These are phyloP conservation scores for Drosophila rhopaloa DNA, from an alignment of 1,140 invertebrate genomes.

Conservation along the genomic window DNA sequence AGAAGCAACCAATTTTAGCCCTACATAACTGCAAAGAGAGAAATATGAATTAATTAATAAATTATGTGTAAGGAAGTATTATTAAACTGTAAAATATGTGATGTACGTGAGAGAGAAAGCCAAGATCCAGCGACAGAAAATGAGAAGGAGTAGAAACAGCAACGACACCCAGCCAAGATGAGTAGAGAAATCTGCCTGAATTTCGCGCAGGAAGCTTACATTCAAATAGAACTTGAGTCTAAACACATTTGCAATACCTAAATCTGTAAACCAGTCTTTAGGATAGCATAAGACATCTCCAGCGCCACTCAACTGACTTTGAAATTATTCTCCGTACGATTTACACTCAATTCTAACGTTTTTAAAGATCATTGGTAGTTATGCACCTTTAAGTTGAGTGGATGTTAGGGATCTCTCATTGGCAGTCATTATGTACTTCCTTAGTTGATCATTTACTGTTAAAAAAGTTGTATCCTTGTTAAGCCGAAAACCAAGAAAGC, in stretches of 20 bases:
- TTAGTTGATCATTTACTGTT: conserved; percentile 24
- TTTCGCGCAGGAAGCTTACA: conserved; percentile 13
- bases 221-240: conserved; percentile 21
- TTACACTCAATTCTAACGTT: conserved; percentile 23
- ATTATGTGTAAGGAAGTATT: conserved; percentile 81
- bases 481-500: conserved; percentile 15
- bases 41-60: conserved; percentile 72
- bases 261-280: conserved; percentile 27
- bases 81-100: conserved; percentile 82
- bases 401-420: background rate
- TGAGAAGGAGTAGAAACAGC: conserved; percentile 28
- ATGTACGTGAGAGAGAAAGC: conserved; percentile 51
- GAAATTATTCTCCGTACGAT: conserved; percentile 36
- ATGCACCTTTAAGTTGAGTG: conserved; percentile 20
- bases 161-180: conserved; percentile 18
- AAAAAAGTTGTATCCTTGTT: conserved; percentile 26
- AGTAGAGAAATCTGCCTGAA: conserved; percentile 11
- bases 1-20: conserved; percentile 43
- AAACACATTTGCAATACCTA: conserved; percentile 41
- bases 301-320: conserved; percentile 25
- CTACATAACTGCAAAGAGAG: conserved; percentile 38
- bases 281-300: conserved; percentile 5
- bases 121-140: conserved; percentile 24
- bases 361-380: background rate
- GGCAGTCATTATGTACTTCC: conserved; percentile 2